Evolutionary conservation across 2,888 invertebrate species (phyloP), one percentile per base, ranked within the genome.

Genomic region (Hydriomena furcata): DNA sequence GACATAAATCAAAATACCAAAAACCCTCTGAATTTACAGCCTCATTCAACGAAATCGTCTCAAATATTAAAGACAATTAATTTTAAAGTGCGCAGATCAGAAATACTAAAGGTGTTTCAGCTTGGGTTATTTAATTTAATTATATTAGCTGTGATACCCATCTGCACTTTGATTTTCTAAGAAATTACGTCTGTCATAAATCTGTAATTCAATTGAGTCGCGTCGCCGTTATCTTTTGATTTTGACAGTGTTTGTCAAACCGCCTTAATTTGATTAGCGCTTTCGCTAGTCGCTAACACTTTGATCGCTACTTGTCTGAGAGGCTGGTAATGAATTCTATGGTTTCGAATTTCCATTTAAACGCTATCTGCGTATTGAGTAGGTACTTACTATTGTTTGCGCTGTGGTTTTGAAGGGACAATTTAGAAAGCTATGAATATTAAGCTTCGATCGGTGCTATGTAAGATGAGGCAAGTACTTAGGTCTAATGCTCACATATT

Each of bases 51-150:
- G 30, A 48, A 40, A 46, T 48, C 8, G 37, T 31, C 46, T 27
- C 25, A 40, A 51, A 53, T 49, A 54, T 50, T 49, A 40, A 37
- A 44, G 34, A 42, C 44, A 47, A 54, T 57, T 59, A 51, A 58
- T 58, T 47, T 54, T 45, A 23, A 43, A 46, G 40, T 55, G 53
- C 44, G 47, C 34, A 54, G n/a, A 57, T 57, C 53, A 60, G 51
- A 45, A 51, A 49, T 12, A 43, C 48, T 40, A 36, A 50, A 52
- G 55, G 52, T 59, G 53, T 57, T 61, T 38, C 43, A 51, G 52
- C 28, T 50, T 40, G 42, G 50, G 41, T 58, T 58, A 47, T 47
- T 47, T 20, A 27, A 63, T 65, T 63, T 63, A 55, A 67, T 68
- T 63, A 51, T 42, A 37, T 2, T 17, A 4, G 17, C 17, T 17